These are phyloP conservation scores for Brachyopa scutellaris DNA, from an alignment of 2,888 invertebrate genomes.

Conservation along the genomic window DNA sequence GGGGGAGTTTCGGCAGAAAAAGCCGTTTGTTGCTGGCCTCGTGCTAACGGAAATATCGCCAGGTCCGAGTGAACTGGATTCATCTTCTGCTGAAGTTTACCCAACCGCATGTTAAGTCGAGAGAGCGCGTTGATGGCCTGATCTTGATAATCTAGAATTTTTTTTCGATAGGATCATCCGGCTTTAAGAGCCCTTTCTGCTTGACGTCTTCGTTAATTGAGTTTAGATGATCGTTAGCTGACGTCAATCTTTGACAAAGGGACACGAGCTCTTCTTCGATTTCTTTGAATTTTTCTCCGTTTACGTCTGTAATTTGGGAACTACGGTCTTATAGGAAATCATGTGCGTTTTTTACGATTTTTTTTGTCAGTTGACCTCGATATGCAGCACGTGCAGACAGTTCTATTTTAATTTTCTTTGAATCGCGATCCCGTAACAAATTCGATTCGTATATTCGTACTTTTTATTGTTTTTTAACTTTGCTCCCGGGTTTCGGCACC, in stretches of 20 bases:
- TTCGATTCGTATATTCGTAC: not conserved
- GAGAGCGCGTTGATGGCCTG: conserved; percentile 4
- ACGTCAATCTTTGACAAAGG: not conserved
- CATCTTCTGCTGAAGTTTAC: not conserved
- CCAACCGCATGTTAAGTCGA: not conserved
- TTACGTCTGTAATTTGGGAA: not conserved
- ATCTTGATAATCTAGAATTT: not conserved
- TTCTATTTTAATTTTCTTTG: too few species aligned
- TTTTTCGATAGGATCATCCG: not conserved
- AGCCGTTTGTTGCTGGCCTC: too few species aligned
- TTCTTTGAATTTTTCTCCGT: not conserved
- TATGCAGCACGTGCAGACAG: not conserved
- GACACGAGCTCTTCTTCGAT: conserved; percentile 1
- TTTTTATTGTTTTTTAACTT: too few species aligned
- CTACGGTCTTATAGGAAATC: not conserved
- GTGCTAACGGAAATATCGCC: not conserved
- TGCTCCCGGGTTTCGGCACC: too few species aligned
- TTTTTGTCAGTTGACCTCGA: not conserved
- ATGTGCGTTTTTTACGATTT: not conserved
- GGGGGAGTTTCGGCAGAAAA: conserved; percentile 18
- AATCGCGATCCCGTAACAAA: not conserved
- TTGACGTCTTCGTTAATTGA: not conserved
- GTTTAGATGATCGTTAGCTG: not conserved
- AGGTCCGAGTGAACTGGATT: not conserved
- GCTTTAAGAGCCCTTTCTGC: not conserved